Conservation (phyloP, 2,113 vertebrate species). For the Pseudolaguvia tuberculata region DNA sequence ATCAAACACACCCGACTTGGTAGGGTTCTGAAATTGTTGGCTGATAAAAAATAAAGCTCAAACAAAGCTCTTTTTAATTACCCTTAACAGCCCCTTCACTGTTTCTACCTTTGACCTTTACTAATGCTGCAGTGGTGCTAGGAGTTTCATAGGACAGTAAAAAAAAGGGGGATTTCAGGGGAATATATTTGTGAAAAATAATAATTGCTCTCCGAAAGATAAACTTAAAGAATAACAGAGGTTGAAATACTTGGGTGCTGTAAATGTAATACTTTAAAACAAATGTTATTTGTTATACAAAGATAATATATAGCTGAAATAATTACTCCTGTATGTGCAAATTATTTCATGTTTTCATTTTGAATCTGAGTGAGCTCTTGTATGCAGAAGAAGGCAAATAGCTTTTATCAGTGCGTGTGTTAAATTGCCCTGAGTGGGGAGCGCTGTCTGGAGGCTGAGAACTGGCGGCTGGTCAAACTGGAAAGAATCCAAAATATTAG, state of each 20-base stretch:
- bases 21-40: conserved; percentile 16
- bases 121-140: background rate
- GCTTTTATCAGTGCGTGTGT: background rate
- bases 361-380: background rate
- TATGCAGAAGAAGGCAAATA: background rate
- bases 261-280: background rate
- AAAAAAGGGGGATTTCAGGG: background rate
- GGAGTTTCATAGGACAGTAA: background rate
- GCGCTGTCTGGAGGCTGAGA: background rate
- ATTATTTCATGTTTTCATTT: background rate
- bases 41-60: conserved; percentile 22
- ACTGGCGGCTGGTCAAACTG: background rate
- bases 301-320: too few relatives aligned
- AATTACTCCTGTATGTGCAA: background rate
- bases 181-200: background rate
- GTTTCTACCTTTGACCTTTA: background rate
- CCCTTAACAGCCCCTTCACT: conserved; percentile 20
- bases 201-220: background rate
- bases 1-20: conserved; percentile 29
- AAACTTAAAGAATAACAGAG: background rate
- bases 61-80: conserved; percentile 38
- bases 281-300: too few relatives aligned
- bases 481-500: conserved; percentile 1
- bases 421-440: background rate
- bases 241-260: background rate